phyloP scores from a whole-genome alignment of 2,113 vertebrate species.

The Salminus brasiliensis region DNA sequence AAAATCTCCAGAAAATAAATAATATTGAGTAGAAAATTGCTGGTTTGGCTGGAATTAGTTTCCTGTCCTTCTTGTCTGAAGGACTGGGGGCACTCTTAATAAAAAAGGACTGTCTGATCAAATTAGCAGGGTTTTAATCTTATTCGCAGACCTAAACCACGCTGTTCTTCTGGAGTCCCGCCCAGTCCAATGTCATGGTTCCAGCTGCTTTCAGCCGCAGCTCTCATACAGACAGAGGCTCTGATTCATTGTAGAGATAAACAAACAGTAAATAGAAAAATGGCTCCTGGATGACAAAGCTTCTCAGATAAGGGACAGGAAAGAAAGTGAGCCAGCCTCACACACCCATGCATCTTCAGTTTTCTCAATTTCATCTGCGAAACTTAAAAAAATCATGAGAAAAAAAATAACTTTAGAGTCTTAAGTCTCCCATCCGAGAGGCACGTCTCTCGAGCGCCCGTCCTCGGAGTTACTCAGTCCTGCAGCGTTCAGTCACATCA shows the following conservation, averaged over 20 bases:
- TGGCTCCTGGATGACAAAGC: background rate
- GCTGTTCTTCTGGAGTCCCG: background rate
- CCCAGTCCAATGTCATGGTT: background rate
- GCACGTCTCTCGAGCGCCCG: background rate
- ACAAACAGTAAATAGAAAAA: background rate
- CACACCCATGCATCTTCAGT: background rate
- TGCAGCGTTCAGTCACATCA: conserved; percentile 18
- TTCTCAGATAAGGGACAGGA: background rate
- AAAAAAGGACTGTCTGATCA: background rate
- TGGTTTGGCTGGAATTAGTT: background rate
- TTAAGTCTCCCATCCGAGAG: conserved; percentile 12
- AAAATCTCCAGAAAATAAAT: background rate
- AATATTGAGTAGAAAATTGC: background rate
- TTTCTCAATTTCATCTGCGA: background rate
- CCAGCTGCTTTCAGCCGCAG: background rate
- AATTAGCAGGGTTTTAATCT: background rate
- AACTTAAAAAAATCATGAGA: background rate
- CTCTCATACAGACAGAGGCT: background rate
- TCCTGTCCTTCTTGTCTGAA: background rate
- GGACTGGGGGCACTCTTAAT: background rate
- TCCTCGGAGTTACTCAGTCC: background rate
- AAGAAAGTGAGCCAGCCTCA: background rate
- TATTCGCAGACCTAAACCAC: background rate
- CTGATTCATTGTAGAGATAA: background rate
- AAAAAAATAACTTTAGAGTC: conserved; percentile 8